Evolutionary conservation across 2,113 vertebrate genomes (phyloP), one percentile per base, ranked within the genome.

Genomic region (Oreochromis niloticus): DNA sequence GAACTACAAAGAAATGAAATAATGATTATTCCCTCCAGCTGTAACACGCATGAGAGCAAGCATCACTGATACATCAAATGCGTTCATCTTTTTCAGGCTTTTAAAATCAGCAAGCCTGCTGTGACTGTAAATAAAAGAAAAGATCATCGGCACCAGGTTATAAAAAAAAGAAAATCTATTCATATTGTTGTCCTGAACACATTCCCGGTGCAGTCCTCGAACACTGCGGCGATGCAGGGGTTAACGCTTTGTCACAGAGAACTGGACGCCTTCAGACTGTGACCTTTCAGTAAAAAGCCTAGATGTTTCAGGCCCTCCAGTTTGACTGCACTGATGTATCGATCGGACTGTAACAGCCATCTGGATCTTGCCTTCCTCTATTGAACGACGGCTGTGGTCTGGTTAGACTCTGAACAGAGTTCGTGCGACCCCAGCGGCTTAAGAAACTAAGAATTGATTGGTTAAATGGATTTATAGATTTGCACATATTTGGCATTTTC

Each of bases 401-500:
- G 16, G 22, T 88, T 87, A 85, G n/a, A 75, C 48, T 7, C 46
- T 59, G 22, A 87, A 22, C 6, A 59, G 78, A 89, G 61, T 48
- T 87, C 22, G 71, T 81, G 41, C 43, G 61, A 86, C 86, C 59
- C 78, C 83, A 85, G 82, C 63, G 52, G 57, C 75, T 73, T 80
- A 82, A 81, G 61, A 63, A 52, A 27, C 41, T 41, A 30, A 82
- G 34, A 86, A 91, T 71, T 83, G 82, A 93, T 89, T 66, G 30
- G 50, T 24, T 27, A 7, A 39, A 89, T 85, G 13, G 84, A 91
- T 92, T 94, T 85, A 88, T 57, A 34, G 80, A 91, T 88, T 66
- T 88, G 46, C 19, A 55, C 30, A 71, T 24, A n/a, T 85, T 39
- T 87, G 87, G 48, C 46, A 43, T 92, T 88, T 91, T 68, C 80